Evolutionary conservation across 2,113 vertebrate species (phyloP).

Genomic region (Plectropomus leopardus): DNA sequence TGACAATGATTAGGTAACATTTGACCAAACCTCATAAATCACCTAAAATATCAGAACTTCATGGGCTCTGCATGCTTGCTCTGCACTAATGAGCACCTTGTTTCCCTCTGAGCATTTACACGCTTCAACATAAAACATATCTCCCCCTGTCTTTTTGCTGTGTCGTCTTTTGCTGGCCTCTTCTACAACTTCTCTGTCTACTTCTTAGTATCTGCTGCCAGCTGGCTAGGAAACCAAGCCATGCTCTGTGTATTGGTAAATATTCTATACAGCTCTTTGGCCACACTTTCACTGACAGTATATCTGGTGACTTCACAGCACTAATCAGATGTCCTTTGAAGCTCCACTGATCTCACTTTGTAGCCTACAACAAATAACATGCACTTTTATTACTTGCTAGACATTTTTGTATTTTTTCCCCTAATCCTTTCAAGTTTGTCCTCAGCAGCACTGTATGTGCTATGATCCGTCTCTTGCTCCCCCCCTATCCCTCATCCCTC

Average conservation of each 20-base stretch:
- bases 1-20: constrained; percentile 13
- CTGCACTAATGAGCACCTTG: constrained; percentile 52
- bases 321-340: constrained; percentile 90
- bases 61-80: not conserved
- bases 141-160: constrained; percentile 41
- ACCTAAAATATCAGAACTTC: constrained; percentile 23
- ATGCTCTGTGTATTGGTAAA: constrained; percentile 63
- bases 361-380: constrained; percentile 87
- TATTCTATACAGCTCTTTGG: constrained; percentile 77
- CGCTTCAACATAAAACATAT: constrained; percentile 57
- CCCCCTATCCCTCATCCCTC: constrained; percentile 52
- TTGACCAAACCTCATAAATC: constrained; percentile 2
- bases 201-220: constrained; percentile 58
- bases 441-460: constrained; percentile 53
- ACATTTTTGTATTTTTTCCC: constrained; percentile 69
- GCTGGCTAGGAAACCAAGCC: constrained; percentile 59
- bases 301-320: constrained; percentile 86
- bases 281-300: constrained; percentile 67
- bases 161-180: constrained; percentile 27
- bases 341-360: constrained; percentile 87
- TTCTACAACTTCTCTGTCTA: constrained; percentile 34
- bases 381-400: constrained; percentile 81
- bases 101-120: constrained; percentile 36
- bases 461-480: constrained; percentile 52
- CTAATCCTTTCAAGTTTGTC: constrained; percentile 78